Base-by-base conservation (phyloP, 2,797 vertebrate genomes). In the Morus bassanus region DNA sequence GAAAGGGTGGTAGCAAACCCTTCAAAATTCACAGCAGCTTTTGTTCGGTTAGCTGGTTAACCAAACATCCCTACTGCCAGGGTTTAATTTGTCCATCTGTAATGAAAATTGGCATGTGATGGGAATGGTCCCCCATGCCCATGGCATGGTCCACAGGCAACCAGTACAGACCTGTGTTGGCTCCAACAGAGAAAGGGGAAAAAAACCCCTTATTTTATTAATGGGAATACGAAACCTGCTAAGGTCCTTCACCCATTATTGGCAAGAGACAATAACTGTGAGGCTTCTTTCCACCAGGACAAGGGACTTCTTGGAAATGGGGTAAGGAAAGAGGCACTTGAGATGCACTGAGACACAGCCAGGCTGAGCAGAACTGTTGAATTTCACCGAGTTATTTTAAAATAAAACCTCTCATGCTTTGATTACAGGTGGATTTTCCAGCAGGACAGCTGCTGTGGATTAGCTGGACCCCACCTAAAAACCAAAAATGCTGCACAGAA, bases 121-220 rank as follows among this genome's bases (percentile, higher is more conserved):
- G n/a, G 87, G 60, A 78, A 63, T 2, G 3, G 25, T 16, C 39
- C 43, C 54, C 51, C 11, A 11, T 5, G 13, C 22, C 39, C 45
- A 23, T 0, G 17, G n/a, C 14, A 0, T 0, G 0, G 14, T 22
- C 22, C 86, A 24, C 11, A 41, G 56, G 61, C 37, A 77, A 33
- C 3, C n/a, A 68, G 3, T 3, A 21, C n/a, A 82, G 50, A 39
- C 74, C 73, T 6, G 4, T 24, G 31, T 1, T 43, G 53, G 13
- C 16, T 67, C 17, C 37, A 23, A 13, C 9, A 24, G 18, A 28
- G 25, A 83, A 84, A 80, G 15, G 4, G 22, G 33, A 8, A 39
- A 11, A 2, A 54, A 11, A 45, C 2, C 13, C 6, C 10, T 37
- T 13, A 5, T 23, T 79, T 51, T 59, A 24, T 60, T 43, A 57